Evolutionary conservation across 2,113 vertebrate species (phyloP).

Genomic region (Noctilio leporinus): DNA sequence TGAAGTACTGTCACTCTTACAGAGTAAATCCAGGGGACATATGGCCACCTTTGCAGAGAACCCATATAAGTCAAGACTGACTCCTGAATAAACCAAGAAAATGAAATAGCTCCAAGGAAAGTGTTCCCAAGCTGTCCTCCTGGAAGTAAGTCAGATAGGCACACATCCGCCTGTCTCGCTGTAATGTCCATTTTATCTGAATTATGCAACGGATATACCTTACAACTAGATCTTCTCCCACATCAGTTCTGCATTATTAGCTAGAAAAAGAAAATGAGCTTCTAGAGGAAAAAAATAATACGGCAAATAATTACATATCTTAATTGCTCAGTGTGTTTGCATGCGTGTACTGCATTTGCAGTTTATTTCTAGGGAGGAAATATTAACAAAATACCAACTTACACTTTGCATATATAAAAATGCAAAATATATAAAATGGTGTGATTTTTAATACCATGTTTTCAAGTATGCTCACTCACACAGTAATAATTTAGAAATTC

Average conservation of each 20-base stretch:
- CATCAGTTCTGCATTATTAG: background rate
- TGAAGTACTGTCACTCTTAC: conserved; percentile 26
- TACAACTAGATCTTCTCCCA: background rate
- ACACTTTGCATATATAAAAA: background rate
- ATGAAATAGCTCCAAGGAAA: background rate
- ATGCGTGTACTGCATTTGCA: background rate
- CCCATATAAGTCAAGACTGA: background rate
- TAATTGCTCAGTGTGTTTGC: background rate
- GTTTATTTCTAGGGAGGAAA: background rate
- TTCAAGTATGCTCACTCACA: background rate
- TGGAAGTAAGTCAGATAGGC: background rate
- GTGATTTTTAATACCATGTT: background rate
- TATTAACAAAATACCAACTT: background rate
- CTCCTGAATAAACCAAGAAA: conserved; percentile 43
- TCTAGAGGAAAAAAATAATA: background rate
- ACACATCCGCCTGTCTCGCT: background rate
- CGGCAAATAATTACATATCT: background rate
- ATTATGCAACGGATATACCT: background rate
- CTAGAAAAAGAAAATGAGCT: background rate
- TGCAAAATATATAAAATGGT: background rate
- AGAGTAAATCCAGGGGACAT: conserved; percentile 39
- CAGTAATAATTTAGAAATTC: background rate
- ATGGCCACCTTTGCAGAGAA: background rate
- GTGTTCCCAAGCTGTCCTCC: background rate
- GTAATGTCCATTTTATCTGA: conserved; percentile 17